Conservation (phyloP, 2,888 invertebrate genomes). For the Heliconius sara region DNA sequence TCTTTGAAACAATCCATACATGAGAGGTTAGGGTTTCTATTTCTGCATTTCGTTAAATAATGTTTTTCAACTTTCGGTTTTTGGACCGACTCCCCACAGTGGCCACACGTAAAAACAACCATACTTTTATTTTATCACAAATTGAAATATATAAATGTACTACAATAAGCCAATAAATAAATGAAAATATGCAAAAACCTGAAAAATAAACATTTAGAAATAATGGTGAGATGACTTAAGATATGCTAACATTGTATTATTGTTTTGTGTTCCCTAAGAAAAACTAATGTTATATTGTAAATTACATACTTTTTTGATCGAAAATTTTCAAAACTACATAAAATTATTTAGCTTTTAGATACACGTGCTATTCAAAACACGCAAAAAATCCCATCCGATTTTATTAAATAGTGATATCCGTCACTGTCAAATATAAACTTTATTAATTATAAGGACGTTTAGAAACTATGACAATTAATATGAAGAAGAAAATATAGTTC, state of each 20-base stretch:
- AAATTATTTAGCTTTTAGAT: constrained; percentile 24
- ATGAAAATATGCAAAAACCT: constrained; percentile 2
- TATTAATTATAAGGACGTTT: not conserved
- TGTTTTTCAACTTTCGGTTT: constrained; percentile 97
- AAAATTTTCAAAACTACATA: not conserved
- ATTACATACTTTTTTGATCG: constrained; percentile 19
- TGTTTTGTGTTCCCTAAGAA: not conserved
- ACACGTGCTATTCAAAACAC: constrained; percentile 44
- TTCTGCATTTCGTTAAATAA: constrained; percentile 89
- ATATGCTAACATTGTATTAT: not conserved
- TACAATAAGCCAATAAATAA: not conserved
- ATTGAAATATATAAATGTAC: not conserved
- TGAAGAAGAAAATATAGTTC: not conserved
- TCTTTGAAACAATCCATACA: constrained; percentile 98
- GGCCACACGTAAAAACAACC: constrained; percentile 97
- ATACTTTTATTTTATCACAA: constrained; percentile 75
- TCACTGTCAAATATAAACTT: constrained; percentile 32
- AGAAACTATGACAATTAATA: not conserved
- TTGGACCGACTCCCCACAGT: constrained; percentile 95
- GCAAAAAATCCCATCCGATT: constrained; percentile 29
- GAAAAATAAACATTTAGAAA: constrained; percentile 12
- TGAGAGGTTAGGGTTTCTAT: constrained; percentile 87
- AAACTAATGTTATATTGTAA: not conserved
- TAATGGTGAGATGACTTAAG: constrained; percentile 6
- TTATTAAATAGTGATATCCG: constrained; percentile 25